phyloP scores from a whole-genome alignment of 2,888 invertebrate genomes.

The Drosophila lutescens region DNA sequence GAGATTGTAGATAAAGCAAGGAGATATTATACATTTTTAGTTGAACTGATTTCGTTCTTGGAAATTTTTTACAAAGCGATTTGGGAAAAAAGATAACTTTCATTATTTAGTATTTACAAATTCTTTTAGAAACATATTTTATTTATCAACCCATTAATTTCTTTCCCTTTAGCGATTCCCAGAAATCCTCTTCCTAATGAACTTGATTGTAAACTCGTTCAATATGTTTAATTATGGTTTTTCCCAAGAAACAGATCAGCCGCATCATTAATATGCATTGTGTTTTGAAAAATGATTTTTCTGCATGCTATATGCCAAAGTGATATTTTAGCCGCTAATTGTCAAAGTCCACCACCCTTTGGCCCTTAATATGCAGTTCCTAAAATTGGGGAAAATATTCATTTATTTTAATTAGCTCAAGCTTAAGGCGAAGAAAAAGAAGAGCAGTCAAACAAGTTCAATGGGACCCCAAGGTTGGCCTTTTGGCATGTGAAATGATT shows the following conservation, averaged over 20 bases:
- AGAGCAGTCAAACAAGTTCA: slow-evolving; percentile 3
- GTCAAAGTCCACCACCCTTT: slow-evolving; percentile 21
- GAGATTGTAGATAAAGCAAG: slow-evolving; percentile 1
- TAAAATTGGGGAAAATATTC: slow-evolving; percentile 42
- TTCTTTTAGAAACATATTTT: no score
- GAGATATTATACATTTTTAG: slow-evolving; percentile 1
- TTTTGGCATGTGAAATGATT: slow-evolving; percentile 56
- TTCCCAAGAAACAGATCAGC: slow-evolving; percentile 20
- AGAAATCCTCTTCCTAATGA: slow-evolving; percentile 31
- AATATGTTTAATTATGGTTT: slow-evolving; percentile 12
- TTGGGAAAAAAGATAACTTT: not conserved
- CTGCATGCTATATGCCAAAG: slow-evolving; percentile 28
- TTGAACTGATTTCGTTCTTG: slow-evolving; percentile 2
- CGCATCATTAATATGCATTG: slow-evolving; percentile 54
- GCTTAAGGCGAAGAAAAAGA: slow-evolving; percentile 8
- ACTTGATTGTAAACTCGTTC: slow-evolving; percentile 15
- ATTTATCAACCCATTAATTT: not conserved
- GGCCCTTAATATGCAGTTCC: slow-evolving; percentile 23
- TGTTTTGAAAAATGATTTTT: slow-evolving; percentile 56
- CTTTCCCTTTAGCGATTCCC: slow-evolving; percentile 15
- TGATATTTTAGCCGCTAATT: slow-evolving; percentile 46
- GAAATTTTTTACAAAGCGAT: not conserved
- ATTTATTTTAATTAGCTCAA: slow-evolving; percentile 68
- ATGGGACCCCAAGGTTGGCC: slow-evolving; percentile 16
- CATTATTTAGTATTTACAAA: no score